Percentiles rank a stretch among this genome's conserved stretches.
Conservation (phyloP, 2,113 vertebrate species). For the Oryctolagus cuniculus region DNA sequence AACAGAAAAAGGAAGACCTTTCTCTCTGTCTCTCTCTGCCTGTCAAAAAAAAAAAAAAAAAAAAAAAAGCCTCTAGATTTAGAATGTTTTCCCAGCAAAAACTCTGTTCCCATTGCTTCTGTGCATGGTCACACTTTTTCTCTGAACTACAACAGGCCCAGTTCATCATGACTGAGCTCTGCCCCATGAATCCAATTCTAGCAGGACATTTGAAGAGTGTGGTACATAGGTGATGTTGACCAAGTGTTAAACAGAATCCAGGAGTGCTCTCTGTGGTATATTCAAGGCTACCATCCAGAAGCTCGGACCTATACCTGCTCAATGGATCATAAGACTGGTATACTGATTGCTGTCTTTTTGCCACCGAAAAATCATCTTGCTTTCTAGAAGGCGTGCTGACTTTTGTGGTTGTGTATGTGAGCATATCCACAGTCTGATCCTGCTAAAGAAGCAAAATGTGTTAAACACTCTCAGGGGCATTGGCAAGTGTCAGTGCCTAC, state of each 20-base stretch:
- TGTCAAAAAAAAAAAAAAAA: not conserved
- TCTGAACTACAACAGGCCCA: not conserved
- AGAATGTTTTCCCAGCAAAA: not conserved
- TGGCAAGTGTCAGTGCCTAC: not conserved
- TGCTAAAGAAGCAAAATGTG: not conserved
- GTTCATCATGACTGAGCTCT: not conserved
- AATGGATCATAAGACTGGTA: not conserved
- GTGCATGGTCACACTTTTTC: not conserved
- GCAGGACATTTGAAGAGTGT: not conserved
- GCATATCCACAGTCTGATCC: not conserved
- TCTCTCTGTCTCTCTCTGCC: too few species aligned
- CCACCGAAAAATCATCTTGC: not conserved
- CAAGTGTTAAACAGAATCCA: not conserved
- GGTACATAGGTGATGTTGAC: not conserved
- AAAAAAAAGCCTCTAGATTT: not conserved
- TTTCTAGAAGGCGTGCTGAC: not conserved
- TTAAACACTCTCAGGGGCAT: not conserved
- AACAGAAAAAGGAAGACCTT: too few species aligned
- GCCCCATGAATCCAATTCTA: not conserved
- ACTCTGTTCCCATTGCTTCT: not conserved
- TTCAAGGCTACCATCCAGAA: not conserved
- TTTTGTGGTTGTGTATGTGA: not conserved
- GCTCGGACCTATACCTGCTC: not conserved
- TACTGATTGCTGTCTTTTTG: not conserved
- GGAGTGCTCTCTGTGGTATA: not conserved